phyloP scores from a whole-genome alignment of 2,888 invertebrate species.

The Lasioglossum calceatum region DNA sequence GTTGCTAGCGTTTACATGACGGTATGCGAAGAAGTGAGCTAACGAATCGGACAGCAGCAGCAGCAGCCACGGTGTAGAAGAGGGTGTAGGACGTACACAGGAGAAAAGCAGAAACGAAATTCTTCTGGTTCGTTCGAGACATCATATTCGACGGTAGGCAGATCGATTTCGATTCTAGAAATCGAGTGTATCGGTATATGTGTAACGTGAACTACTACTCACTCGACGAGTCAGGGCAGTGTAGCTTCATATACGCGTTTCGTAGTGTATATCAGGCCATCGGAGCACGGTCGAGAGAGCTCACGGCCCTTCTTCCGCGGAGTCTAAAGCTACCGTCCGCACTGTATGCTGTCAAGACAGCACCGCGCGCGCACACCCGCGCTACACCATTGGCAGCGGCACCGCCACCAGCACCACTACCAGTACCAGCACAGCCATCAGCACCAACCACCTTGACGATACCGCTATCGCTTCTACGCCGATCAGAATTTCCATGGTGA shows the following conservation, averaged over 20 bases:
- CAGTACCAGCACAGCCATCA: slow-evolving; percentile 47
- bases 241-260: slow-evolving; percentile 82
- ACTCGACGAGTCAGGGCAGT: slow-evolving; percentile 83
- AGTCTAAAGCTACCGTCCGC: slow-evolving; percentile 73
- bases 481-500: slow-evolving; percentile 60
- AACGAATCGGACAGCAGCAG: background rate
- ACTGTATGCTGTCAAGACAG: slow-evolving; percentile 68
- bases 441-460: slow-evolving; percentile 50
- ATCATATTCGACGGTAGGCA: too few species aligned
- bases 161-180: background rate
- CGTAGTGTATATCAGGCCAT: slow-evolving; percentile 72
- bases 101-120: background rate
- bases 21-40: background rate
- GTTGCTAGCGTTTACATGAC: slow-evolving; percentile 13
- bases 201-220: slow-evolving; percentile 71
- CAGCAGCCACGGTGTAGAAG: too few species aligned
- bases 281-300: slow-evolving; percentile 68
- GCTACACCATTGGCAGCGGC: slow-evolving; percentile 70
- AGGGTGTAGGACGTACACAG: too few species aligned
- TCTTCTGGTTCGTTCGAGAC: background rate
- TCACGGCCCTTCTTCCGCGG: slow-evolving; percentile 71
- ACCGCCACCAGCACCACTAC: slow-evolving; percentile 55
- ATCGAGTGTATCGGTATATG: background rate
- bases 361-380: slow-evolving; percentile 70
- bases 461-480: slow-evolving; percentile 57